phyloP scores from a whole-genome alignment of 2,888 invertebrate species.

The Junonia oenone region DNA sequence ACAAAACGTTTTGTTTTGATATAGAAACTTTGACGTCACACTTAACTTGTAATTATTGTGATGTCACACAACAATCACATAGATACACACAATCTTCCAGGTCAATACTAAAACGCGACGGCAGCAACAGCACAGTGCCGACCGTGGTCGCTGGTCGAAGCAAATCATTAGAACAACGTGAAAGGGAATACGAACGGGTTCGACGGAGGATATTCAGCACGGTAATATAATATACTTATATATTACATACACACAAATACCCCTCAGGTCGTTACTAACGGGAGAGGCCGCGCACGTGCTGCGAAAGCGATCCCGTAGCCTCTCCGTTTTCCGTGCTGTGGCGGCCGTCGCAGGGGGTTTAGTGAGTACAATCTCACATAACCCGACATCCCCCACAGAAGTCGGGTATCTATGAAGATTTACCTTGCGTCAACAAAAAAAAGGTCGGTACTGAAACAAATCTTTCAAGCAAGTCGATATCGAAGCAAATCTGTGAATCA shows the following conservation, averaged over 20 bases:
- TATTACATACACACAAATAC: neutral
- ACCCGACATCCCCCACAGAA: too few species aligned
- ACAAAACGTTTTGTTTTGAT: too few species aligned
- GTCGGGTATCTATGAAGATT: too few species aligned
- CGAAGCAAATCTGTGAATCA: slow-evolving; percentile 92
- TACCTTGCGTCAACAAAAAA: too few species aligned
- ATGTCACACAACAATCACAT: neutral
- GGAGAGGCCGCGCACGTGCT: too few species aligned
- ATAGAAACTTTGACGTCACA: too few species aligned
- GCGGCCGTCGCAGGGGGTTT: too few species aligned
- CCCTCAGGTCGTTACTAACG: too few species aligned
- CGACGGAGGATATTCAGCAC: slow-evolving; percentile 90
- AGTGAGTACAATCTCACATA: too few species aligned
- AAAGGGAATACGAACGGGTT: slow-evolving; percentile 92
- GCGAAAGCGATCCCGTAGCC: too few species aligned
- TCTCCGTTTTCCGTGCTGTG: too few species aligned
- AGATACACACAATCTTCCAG: slow-evolving; percentile 57
- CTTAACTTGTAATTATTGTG: neutral
- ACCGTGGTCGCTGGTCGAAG: slow-evolving; percentile 80
- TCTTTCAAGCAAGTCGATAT: slow-evolving; percentile 81
- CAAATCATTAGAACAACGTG: slow-evolving; percentile 94
- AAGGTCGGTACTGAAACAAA: slow-evolving; percentile 92
- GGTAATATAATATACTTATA: slow-evolving; percentile 34
- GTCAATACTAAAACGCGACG: slow-evolving; percentile 91
- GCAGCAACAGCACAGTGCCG: slow-evolving; percentile 82